Evolutionary conservation across 2,113 vertebrate species (phyloP), one percentile per base, ranked within the genome.

Genomic region (Lagopus muta): DNA sequence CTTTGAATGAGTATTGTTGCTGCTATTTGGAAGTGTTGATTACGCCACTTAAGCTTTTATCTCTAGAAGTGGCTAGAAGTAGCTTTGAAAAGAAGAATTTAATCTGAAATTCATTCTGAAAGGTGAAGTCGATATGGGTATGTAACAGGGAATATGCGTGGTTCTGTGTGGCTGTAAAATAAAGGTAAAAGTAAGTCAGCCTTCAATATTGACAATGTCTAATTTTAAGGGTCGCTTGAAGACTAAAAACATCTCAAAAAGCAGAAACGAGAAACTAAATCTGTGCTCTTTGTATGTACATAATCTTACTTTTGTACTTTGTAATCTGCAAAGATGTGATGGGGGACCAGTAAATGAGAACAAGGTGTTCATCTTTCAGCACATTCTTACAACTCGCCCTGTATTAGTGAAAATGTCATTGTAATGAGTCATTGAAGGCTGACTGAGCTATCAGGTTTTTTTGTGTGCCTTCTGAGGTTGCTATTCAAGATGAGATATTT

Each of bases 381-480:
- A 0, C 48, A 10, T 58, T 92, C 54, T 64, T 58, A 88, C 87
- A 91, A 11, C 18, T 84, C 8, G 36, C n/a, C n/a, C 34, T 92
- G 0, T 60, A 27, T 47, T 32, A 55, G 11, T 58, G 40, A 66
- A 90, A 32, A 6, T 28, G 24, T 82, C 3, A 6, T 5, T 82
- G 8, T 77, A 24, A 5, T 32, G 81, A 77, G 34, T 86, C 38
- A 27, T 0, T 67, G 92, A 72, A 95, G 92, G 95, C 86, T 78
- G 77, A 8, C 73, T 89, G 88, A 94, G 76, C 72, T 85, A 67
- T 91, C 65, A 52, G 87, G 48, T 82, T 89, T 74, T 89, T 73
- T 28, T 77, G 72, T 92, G 94, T 96, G 92, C 92, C 95, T 96
- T 96, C 88, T 40, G 80, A 95, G 90, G 61, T 78, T 86, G 77